Conservation (phyloP, 2,797 vertebrate species). For the Danio kyathit region DNA sequence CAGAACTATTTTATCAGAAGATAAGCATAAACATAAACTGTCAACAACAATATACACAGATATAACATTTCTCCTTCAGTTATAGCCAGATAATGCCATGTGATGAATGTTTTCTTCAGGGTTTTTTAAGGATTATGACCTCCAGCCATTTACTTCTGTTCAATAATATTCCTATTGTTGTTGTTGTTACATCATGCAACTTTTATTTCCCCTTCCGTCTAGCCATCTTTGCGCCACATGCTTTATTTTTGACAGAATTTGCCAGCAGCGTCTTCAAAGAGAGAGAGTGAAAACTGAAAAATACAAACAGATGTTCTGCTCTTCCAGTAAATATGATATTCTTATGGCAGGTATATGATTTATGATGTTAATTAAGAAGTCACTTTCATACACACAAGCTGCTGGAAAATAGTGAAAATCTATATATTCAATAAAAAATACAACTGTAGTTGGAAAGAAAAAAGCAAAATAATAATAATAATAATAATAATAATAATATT, state of each 20-base stretch:
- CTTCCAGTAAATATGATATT: not conserved
- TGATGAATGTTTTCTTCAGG: not conserved
- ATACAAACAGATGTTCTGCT: not conserved
- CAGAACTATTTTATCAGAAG: not conserved
- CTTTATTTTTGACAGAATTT: slow-evolving; percentile 22
- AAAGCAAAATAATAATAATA: no score
- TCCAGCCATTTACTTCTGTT: not conserved
- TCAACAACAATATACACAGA: not conserved
- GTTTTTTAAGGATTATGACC: not conserved
- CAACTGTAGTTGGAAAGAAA: no score
- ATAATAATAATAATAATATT: no score
- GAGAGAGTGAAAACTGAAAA: not conserved
- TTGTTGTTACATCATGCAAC: slow-evolving; percentile 28
- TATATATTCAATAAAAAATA: no score
- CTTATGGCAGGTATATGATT: not conserved
- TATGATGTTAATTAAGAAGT: not conserved
- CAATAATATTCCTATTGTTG: slow-evolving; percentile 2
- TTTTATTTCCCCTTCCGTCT: slow-evolving; percentile 1
- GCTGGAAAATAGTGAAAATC: not conserved
- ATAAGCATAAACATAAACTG: slow-evolving; percentile 4
- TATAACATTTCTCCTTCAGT: not conserved
- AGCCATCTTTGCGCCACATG: not conserved
- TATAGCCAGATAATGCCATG: not conserved
- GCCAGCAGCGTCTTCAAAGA: not conserved
- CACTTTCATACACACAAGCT: not conserved